A percentile compares a stretch with the other conserved stretches of the same genome.
These are phyloP conservation scores for Nasua narica DNA, from an alignment of 2,797 vertebrate genomes.

Conservation along the genomic window DNA sequence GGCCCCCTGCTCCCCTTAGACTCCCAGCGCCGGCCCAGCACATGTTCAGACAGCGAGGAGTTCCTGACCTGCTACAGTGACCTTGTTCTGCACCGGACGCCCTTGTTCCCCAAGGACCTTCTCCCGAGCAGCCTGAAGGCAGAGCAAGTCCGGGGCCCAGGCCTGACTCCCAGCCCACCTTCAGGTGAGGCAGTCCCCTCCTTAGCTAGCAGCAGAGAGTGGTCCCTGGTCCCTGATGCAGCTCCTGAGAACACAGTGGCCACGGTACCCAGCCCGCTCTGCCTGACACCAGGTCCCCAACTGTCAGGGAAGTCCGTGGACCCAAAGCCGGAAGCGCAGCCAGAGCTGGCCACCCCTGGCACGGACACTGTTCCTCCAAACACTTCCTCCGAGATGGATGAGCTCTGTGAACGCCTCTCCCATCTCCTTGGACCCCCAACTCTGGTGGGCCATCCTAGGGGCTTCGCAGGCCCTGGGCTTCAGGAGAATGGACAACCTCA, in stretches of 20 bases:
- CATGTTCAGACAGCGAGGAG: conserved; percentile 73
- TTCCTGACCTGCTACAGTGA: conserved; percentile 86
- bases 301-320: not conserved
- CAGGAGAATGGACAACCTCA: conserved; percentile 74
- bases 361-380: accelerated
- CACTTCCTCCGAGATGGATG: not conserved
- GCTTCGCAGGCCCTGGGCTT: conserved; percentile 72
- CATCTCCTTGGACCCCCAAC: conserved; percentile 78
- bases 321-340: conserved; percentile 63
- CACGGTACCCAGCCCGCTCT: conserved; percentile 79
- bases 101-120: conserved; percentile 73
- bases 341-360: not conserved
- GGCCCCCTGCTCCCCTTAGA: not conserved
- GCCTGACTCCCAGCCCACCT: not conserved
- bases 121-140: conserved; percentile 38
- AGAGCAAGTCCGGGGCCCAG: not conserved
- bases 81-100: conserved; percentile 85
- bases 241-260: not conserved
- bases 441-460: conserved; percentile 57
- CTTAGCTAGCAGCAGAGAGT: not conserved
- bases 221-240: conserved; percentile 56
- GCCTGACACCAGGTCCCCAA: not conserved
- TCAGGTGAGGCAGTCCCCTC: accelerated
- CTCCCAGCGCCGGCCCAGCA: accelerated
- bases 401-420: conserved; percentile 68